A percentile compares a stretch with the other conserved stretches of the same genome.
These are phyloP conservation scores for Cantharis nigra DNA, from an alignment of 2,888 invertebrate species.

Conservation along the genomic window DNA sequence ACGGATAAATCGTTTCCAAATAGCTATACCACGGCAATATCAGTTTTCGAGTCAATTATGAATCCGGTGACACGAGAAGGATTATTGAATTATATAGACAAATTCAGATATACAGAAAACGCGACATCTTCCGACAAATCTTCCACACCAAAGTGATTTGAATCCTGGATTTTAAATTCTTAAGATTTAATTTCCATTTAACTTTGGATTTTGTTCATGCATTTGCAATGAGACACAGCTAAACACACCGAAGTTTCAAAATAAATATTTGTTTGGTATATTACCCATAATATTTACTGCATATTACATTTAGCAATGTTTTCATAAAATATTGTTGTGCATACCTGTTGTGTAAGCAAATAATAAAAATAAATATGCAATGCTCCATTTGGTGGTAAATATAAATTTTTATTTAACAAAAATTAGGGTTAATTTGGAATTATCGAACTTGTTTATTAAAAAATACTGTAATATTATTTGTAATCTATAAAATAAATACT, in stretches of 20 bases:
- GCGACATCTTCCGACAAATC: no score
- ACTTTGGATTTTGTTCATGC: no score
- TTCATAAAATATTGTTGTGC: not conserved
- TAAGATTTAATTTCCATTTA: no score
- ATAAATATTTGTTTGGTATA: not conserved
- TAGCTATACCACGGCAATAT: slow-evolving; percentile 76
- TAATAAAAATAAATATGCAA: not conserved
- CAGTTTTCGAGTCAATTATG: slow-evolving; percentile 78
- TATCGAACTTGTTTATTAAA: not conserved
- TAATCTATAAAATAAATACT: not conserved
- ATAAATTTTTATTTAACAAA: not conserved
- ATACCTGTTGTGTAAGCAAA: not conserved
- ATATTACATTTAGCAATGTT: not conserved
- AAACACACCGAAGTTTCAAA: not conserved
- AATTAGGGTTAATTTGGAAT: not conserved
- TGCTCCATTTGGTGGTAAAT: not conserved
- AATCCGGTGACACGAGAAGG: slow-evolving; percentile 84
- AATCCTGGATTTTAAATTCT: no score
- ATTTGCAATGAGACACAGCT: not conserved
- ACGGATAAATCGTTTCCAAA: slow-evolving; percentile 97
- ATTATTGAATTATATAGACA: slow-evolving; percentile 74
- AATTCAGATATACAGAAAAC: slow-evolving; percentile 59
- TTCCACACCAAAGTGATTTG: no score
- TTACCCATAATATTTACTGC: not conserved
- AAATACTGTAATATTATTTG: not conserved